Base-by-base conservation (phyloP, 1,140 invertebrate species). In the Helicoverpa zea region DNA sequence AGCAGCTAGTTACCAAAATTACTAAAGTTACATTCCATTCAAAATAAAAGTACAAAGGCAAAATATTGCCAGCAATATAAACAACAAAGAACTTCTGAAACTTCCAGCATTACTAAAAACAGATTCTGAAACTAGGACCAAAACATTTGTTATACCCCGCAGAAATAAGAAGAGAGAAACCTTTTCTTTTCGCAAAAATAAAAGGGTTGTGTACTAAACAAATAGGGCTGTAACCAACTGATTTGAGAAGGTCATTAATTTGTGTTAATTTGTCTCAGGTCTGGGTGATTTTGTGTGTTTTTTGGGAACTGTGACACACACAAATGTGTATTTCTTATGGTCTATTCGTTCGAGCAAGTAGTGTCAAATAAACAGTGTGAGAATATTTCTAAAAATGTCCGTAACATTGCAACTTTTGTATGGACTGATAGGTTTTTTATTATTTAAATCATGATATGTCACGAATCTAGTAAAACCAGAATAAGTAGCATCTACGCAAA, bases 221-320 rank as follows among this genome's bases (percentile, higher is more conserved):
- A 73, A 73, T 73, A 73, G 13, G 9, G 29, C 29, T 18, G 35
- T 56, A n/a, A 56, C 29, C 12, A 56, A 73, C 23, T 73, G 70
- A 73, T 73, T 73, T 56, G 29, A 73, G 14, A 51, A 30, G 30
- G 14, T 73, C 56, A 73, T 73, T 73, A 73, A 56, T 51, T 30
- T 12, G 30, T 14, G 52, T 58, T 73, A 58, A 58, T 73, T 58
- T 56, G 23, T 56, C 63, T 47, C 14, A 30, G 14, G 11, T 43
- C 12, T 54, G 52, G 18, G 56, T 43, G 23, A 23, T 12, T 68
- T 35, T 13, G 47, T 12, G 29, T 14, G 5, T 1, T 14, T 16
- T 43, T 11, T 52, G 14, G 35, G 1, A 43, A 43, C 35, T 43
- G 5, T 7, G 5, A 1, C 35, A 43, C 35, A 43, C 9, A 43